Evolutionary conservation across 2,888 invertebrate species (phyloP).

Genomic region (Stenodera caucasica): DNA sequence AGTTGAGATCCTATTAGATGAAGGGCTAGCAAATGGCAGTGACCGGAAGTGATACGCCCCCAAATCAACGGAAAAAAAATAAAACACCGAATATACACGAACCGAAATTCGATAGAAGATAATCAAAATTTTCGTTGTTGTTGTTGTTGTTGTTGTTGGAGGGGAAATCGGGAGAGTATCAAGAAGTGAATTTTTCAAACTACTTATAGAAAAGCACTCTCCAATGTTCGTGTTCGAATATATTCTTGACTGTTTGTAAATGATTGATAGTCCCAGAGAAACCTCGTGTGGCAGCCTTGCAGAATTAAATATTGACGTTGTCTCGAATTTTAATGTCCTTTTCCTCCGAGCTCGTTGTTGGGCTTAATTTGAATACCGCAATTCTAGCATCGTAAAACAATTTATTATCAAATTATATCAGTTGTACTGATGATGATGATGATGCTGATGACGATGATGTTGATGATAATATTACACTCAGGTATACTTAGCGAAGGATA

Average conservation of each 20-base stretch:
- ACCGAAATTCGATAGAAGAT: too few species aligned
- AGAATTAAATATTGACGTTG: constrained; percentile 47
- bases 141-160: too few species aligned
- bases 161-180: too few species aligned
- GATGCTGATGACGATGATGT: too few species aligned
- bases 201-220: constrained; percentile 39
- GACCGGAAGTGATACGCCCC: constrained; percentile 35
- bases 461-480: not conserved
- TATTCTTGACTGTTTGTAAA: constrained; percentile 47
- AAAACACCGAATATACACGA: too few species aligned
- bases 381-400: constrained; percentile 21
- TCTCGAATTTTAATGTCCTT: constrained; percentile 43
- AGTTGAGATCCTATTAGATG: constrained; percentile 24
- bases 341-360: constrained; percentile 10
- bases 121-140: too few species aligned
- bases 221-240: constrained; percentile 40
- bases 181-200: constrained; percentile 41
- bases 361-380: constrained; percentile 25
- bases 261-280: constrained; percentile 51
- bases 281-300: constrained; percentile 42
- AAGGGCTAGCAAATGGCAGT: constrained; percentile 35
- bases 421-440: not conserved
- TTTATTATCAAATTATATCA: constrained; percentile 27
- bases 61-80: not conserved
- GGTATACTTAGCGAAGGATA: not conserved